Evolutionary conservation across 2,888 invertebrate genomes (phyloP).

Genomic region (Caenorhabditis sulstoni): DNA sequence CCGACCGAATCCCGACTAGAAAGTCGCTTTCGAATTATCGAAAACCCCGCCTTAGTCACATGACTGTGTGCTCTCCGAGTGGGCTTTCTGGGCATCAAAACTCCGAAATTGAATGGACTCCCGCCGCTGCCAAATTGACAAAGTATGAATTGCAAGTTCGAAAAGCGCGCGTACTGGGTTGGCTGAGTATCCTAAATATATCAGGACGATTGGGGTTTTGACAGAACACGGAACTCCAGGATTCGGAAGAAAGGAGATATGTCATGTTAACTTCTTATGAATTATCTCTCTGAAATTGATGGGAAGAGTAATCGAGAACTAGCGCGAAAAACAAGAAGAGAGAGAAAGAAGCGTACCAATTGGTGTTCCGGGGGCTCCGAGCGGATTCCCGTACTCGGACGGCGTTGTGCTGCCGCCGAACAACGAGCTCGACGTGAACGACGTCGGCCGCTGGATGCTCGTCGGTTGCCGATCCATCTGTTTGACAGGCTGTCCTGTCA

Average conservation of each 20-base stretch:
- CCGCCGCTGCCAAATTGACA: slow-evolving; percentile 7
- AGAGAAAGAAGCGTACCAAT: slow-evolving; percentile 37
- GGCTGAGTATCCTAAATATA: too few relatives aligned
- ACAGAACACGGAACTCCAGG: too few relatives aligned
- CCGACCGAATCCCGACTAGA: slow-evolving; percentile 41
- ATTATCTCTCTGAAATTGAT: too few relatives aligned
- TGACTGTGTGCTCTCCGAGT: slow-evolving; percentile 17
- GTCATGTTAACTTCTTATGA: too few relatives aligned
- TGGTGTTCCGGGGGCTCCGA: slow-evolving; percentile 57
- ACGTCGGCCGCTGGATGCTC: slow-evolving; percentile 42
- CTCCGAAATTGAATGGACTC: not conserved
- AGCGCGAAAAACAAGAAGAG: too few relatives aligned
- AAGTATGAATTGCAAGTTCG: slow-evolving; percentile 18
- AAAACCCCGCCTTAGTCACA: slow-evolving; percentile 20
- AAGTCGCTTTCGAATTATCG: slow-evolving; percentile 46
- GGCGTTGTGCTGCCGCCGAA: slow-evolving; percentile 8
- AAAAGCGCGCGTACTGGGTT: not conserved
- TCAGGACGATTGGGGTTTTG: too few relatives aligned
- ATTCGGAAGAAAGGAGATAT: too few relatives aligned
- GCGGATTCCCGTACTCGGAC: slow-evolving; percentile 43
- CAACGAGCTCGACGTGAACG: slow-evolving; percentile 37
- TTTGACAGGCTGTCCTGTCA: slow-evolving; percentile 45
- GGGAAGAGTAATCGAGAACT: not conserved
- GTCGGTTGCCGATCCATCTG: slow-evolving; percentile 44
- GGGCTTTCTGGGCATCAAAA: not conserved